These are phyloP conservation scores for Ranitomeya imitator DNA, from an alignment of 2,113 vertebrate genomes.

Conservation along the genomic window DNA sequence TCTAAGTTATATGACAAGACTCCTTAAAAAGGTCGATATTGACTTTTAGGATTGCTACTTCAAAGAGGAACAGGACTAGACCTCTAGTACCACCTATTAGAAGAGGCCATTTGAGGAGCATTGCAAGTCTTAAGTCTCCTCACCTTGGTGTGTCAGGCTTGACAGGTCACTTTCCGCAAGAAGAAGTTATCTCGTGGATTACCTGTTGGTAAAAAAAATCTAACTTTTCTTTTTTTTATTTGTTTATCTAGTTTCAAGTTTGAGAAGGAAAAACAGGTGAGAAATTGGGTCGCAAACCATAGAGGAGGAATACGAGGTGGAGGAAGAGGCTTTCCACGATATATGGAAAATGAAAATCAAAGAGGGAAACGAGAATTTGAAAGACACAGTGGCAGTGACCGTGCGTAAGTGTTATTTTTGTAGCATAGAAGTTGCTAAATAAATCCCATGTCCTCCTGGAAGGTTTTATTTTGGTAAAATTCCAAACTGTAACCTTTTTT, in stretches of 20 bases:
- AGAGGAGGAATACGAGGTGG: constrained; percentile 72
- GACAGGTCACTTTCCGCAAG: too few species aligned
- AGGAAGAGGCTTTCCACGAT: constrained; percentile 73
- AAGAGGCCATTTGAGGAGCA: too few species aligned
- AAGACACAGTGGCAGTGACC: constrained; percentile 74
- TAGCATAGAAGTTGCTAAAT: background rate
- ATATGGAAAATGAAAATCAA: constrained; percentile 71
- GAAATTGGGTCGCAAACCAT: constrained; percentile 67
- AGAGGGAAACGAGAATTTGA: constrained; percentile 84
- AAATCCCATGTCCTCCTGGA: too few species aligned
- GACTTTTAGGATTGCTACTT: too few species aligned
- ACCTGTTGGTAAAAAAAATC: background rate
- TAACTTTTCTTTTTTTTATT: background rate
- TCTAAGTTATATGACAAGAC: too few species aligned
- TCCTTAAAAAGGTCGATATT: too few species aligned
- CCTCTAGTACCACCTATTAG: too few species aligned
- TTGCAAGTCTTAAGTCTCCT: too few species aligned
- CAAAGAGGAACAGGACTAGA: too few species aligned
- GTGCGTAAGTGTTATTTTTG: constrained; percentile 72
- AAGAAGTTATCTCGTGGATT: background rate
- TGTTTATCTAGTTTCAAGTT: background rate
- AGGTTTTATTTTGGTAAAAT: too few species aligned
- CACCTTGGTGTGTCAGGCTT: too few species aligned
- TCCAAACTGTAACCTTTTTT: too few species aligned
- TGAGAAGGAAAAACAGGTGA: constrained; percentile 61